A percentile compares a stretch with the other conserved stretches of the same genome.
phyloP scores from a whole-genome alignment of 2,888 invertebrate genomes.

The Cartodere bifasciata region DNA sequence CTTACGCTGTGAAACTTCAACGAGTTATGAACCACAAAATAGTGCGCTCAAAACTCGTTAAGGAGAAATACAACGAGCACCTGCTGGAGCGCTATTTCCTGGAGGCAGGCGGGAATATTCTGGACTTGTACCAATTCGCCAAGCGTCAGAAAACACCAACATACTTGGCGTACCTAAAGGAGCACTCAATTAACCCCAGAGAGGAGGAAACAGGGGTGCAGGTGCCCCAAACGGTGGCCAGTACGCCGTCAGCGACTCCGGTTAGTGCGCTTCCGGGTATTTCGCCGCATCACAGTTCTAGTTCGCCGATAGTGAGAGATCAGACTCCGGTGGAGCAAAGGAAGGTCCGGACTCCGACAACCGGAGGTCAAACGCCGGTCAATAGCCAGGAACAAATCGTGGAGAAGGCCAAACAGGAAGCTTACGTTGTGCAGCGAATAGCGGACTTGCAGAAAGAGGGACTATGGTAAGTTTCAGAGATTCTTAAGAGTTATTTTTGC shows the following conservation, averaged over 20 bases:
- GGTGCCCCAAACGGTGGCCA: constrained; percentile 22
- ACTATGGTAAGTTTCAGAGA: too few species aligned
- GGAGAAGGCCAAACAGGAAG: constrained; percentile 83
- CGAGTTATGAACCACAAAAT: constrained; percentile 60
- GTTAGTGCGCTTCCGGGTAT: constrained; percentile 32
- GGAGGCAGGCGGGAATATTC: constrained; percentile 75
- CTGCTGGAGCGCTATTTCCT: constrained; percentile 78
- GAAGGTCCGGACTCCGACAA: constrained; percentile 13
- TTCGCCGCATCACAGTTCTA: constrained; percentile 17
- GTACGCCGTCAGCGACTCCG: constrained; percentile 29
- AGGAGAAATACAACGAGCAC: constrained; percentile 65
- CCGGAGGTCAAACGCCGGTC: constrained; percentile 11
- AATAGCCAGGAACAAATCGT: constrained; percentile 63
- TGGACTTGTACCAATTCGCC: constrained; percentile 77
- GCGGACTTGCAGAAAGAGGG: constrained; percentile 87
- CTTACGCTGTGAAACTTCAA: constrained; percentile 45
- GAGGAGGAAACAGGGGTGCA: constrained; percentile 29
- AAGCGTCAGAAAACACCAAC: constrained; percentile 66
- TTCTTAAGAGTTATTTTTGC: too few species aligned
- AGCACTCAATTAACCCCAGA: constrained; percentile 34
- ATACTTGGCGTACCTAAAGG: constrained; percentile 61
- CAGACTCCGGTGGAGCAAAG: constrained; percentile 6
- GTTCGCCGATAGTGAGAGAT: constrained; percentile 10
- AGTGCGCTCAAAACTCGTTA: constrained; percentile 52
- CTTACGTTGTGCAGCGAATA: constrained; percentile 85